phyloP scores from a whole-genome alignment of 2,888 invertebrate genomes.

The Cantharis lateralis region DNA sequence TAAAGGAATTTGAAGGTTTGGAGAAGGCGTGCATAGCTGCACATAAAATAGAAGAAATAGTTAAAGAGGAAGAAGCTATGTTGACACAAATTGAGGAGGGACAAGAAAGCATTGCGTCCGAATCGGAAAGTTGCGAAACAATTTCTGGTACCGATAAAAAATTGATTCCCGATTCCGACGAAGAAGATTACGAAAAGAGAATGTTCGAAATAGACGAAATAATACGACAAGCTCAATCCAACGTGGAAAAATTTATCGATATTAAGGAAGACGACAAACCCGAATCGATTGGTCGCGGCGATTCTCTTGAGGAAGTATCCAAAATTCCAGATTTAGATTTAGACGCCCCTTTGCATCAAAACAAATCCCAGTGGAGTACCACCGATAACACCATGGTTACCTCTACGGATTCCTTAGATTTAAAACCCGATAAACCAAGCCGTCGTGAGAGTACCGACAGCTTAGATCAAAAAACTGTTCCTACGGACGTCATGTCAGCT shows the following conservation, averaged over 20 bases:
- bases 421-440: conserved; percentile 54
- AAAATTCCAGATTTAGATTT: conserved; percentile 61
- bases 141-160: conserved; percentile 66
- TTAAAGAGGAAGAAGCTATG: conserved; percentile 83
- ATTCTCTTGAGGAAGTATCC: conserved; percentile 60
- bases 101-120: conserved; percentile 60
- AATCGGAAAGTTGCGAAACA: conserved; percentile 65
- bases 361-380: conserved; percentile 54
- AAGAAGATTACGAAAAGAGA: conserved; percentile 67
- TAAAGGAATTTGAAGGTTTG: conserved; percentile 91
- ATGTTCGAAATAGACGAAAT: conserved; percentile 73
- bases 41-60: conserved; percentile 79
- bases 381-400: conserved; percentile 61
- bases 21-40: conserved; percentile 88
- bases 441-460: conserved; percentile 71
- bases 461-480: conserved; percentile 65
- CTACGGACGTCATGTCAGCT: conserved; percentile 61
- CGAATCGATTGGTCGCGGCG: conserved; percentile 58
- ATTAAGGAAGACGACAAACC: conserved; percentile 63
- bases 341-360: conserved; percentile 51
- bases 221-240: conserved; percentile 68
- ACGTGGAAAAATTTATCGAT: conserved; percentile 66
- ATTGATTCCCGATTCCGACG: conserved; percentile 61
- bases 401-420: conserved; percentile 68
- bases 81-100: conserved; percentile 62